Evolutionary conservation across 1,140 invertebrate genomes (phyloP).

Genomic region (Rhysida immarginata): DNA sequence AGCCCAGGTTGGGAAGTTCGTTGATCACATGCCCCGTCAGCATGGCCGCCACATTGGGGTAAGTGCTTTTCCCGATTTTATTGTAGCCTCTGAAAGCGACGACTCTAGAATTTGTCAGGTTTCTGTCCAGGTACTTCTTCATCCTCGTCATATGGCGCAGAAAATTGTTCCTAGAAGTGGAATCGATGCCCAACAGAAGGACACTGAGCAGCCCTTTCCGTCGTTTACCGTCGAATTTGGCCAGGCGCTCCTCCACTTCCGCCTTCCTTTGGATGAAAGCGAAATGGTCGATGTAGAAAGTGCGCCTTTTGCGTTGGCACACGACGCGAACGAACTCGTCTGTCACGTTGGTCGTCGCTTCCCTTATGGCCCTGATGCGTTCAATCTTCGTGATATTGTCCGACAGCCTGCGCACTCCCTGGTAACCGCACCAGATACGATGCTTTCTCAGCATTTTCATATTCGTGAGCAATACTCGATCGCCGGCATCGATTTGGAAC

Average conservation of each 20-base stretch:
- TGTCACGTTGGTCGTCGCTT: too few species aligned
- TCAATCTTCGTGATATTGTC: too few species aligned
- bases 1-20: too few species aligned
- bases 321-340: not conserved
- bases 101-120: conserved; percentile 32
- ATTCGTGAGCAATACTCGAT: too few species aligned
- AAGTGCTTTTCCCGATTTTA: conserved; percentile 68
- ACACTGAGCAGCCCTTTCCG: conserved; percentile 18
- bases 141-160: conserved; percentile 38
- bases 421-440: too few species aligned
- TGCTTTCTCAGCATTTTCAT: too few species aligned
- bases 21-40: conserved; percentile 44
- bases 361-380: too few species aligned
- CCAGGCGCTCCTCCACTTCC: not conserved
- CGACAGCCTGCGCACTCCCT: too few species aligned
- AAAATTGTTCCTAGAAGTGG: conserved; percentile 41
- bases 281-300: not conserved
- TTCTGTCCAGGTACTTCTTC: conserved; percentile 27
- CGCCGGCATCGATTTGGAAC: too few species aligned
- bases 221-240: not conserved
- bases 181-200: conserved; percentile 39
- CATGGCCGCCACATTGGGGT: conserved; percentile 58
- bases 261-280: not conserved
- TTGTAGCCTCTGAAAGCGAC: conserved; percentile 60
- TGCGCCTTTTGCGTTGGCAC: not conserved